Percentiles rank a stretch among this genome's conserved stretches.
Evolutionary conservation across 2,888 invertebrate genomes (phyloP).

Genomic region (Catocala sponsa): DNA sequence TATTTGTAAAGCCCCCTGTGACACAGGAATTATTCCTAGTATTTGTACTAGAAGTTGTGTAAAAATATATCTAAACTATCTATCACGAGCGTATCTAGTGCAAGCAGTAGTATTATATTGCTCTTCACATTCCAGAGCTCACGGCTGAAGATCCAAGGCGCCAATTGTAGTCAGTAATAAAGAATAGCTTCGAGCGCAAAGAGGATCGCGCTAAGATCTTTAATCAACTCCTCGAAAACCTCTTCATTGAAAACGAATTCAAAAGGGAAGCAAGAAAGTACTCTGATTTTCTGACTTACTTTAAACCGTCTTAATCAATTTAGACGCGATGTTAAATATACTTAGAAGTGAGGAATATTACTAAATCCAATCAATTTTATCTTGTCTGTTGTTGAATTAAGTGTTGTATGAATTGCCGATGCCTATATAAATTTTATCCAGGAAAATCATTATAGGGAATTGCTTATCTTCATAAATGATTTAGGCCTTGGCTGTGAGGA

Average conservation of each 20-base stretch:
- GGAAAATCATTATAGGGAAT: too few relatives aligned
- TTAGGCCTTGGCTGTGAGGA: too few relatives aligned
- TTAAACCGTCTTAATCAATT: constrained; percentile 15
- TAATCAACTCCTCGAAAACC: constrained; percentile 17
- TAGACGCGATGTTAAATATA: constrained; percentile 7
- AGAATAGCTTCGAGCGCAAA: constrained; percentile 9
- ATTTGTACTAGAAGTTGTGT: too few relatives aligned
- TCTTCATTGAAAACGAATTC: constrained; percentile 5
- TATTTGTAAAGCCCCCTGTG: too few relatives aligned
- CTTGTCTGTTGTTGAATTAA: not conserved
- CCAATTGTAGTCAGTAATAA: constrained; percentile 12
- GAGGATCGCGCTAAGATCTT: constrained; percentile 14
- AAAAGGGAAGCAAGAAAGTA: constrained; percentile 9
- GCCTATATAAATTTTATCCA: too few relatives aligned
- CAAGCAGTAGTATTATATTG: not conserved
- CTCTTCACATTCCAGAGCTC: not conserved
- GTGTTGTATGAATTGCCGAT: not conserved
- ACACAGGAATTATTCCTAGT: too few relatives aligned
- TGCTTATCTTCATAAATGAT: too few relatives aligned
- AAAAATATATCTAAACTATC: too few relatives aligned
- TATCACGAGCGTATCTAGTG: too few relatives aligned
- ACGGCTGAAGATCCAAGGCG: not conserved
- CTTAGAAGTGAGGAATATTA: constrained; percentile 3
- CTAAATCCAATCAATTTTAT: constrained; percentile 1
- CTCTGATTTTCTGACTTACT: constrained; percentile 15